These are phyloP conservation scores for Amphimedon queenslandica DNA, from an alignment of 37 sponge, comb jelly and placozoan species.

Conservation along the genomic window DNA sequence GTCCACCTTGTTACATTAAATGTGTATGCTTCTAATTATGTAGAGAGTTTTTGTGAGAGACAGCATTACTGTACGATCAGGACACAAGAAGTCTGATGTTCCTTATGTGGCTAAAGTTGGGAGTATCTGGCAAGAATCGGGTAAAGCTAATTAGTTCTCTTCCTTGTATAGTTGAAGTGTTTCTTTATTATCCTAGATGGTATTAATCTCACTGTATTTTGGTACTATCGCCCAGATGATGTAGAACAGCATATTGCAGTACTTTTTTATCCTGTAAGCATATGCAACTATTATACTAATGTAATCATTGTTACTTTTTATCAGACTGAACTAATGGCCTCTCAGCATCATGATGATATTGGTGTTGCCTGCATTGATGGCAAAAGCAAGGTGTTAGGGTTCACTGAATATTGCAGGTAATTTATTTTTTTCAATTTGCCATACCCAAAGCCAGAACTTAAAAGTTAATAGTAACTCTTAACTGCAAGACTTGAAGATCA, in stretches of 20 bases:
- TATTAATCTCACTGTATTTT: constrained; percentile 72
- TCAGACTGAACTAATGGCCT: constrained; percentile 58
- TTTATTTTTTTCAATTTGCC: no score
- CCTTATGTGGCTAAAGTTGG: constrained; percentile 67
- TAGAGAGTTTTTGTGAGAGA: constrained; percentile 59
- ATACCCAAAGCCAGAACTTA: neutral
- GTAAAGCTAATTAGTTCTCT: neutral
- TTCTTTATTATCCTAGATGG: constrained; percentile 4
- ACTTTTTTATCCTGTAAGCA: constrained; percentile 5
- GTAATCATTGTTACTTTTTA: neutral
- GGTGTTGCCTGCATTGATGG: constrained; percentile 74
- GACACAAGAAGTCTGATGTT: constrained; percentile 12
- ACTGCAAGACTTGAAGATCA: neutral
- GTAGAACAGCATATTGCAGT: neutral
- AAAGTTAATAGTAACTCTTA: neutral
- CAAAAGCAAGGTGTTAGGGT: constrained; percentile 49
- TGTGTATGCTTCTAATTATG: neutral
- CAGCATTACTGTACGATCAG: constrained; percentile 25
- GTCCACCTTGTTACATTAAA: neutral
- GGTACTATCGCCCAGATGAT: constrained; percentile 76
- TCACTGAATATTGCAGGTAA: constrained; percentile 57
- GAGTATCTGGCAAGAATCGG: constrained; percentile 61
- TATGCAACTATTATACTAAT: neutral
- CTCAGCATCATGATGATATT: constrained; percentile 70
- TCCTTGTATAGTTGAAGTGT: neutral